Evolutionary conservation across 2,797 vertebrate genomes (phyloP).

Genomic region (Acomys russatus): DNA sequence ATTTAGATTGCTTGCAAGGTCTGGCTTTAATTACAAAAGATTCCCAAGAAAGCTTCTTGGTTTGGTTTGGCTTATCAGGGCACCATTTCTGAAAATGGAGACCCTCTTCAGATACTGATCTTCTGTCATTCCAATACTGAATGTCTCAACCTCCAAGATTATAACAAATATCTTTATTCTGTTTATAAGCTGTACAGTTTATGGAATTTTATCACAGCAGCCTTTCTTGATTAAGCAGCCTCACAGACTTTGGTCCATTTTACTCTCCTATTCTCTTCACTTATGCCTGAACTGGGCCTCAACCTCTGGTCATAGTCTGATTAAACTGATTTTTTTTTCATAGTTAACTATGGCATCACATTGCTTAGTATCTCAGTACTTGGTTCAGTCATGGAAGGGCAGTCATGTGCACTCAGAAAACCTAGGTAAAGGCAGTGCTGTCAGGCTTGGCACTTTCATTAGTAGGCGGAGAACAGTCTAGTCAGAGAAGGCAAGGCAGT

Average conservation of each 20-base stretch:
- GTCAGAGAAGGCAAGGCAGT: background rate
- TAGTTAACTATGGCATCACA: too few relatives aligned
- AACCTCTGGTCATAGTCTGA: background rate
- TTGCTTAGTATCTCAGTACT: background rate
- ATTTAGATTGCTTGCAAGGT: background rate
- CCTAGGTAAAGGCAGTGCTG: background rate
- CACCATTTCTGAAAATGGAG: background rate
- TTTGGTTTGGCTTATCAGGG: background rate
- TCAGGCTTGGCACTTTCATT: background rate
- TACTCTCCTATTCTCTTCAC: background rate
- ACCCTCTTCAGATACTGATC: background rate
- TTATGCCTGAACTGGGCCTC: background rate
- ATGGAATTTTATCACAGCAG: background rate
- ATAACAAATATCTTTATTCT: background rate
- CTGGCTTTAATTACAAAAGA: background rate
- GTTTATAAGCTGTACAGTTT: background rate
- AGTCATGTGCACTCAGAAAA: background rate
- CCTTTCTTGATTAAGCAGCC: background rate
- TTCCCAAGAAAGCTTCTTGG: background rate
- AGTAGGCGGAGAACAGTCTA: background rate
- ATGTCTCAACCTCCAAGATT: background rate
- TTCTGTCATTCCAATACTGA: background rate
- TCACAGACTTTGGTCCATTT: background rate
- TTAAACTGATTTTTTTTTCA: background rate
- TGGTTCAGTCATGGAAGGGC: background rate